Evolutionary conservation across 1,140 invertebrate genomes (phyloP), one percentile per base, ranked within the genome.

Genomic region (Tetraneura akinire): DNA sequence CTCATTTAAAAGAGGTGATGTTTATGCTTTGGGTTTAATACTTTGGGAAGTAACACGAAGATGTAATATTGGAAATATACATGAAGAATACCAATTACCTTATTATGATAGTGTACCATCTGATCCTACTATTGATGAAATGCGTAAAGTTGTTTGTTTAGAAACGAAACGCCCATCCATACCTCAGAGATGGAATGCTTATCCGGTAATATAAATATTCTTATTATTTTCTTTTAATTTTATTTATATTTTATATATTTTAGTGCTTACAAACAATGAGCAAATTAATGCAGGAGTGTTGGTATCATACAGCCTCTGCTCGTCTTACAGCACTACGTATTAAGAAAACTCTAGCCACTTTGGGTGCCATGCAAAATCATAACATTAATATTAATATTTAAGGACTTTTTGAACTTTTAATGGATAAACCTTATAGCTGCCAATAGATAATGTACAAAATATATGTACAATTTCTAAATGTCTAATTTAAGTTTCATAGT

Each of bases 101-200:
- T 98, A 91, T 87, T 91, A 91, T 84, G 95, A 97, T 85, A 90
- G 92, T 80, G 93, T 96, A 18, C 91, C 94, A 16, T 89, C 89
- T 55, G 96, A 98, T 88, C 96, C 97, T 26, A 93, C 92, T 83
- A 93, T 96, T 85, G 96, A 98, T 83, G 95, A 98, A 84, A 97
- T 98, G 95, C 87, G 91, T 64, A 95, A 97, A 88, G 92, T 98
- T 55, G 95, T 98, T 29, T 96, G 93, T 85, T 87, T 91, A 3
- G 93, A 97, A 85, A 91, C 91, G 82, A 91, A 91, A 82, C 86
- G 96, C 81, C 96, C 96, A 9, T 89, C 87, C 68, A 89, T 93
- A 84, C 93, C 91, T 10, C 93, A 92, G 84, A 87, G 91, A 82
- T 97, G 94, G 94, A 81, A 83, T 47, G 57, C 82, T 14, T 84